A percentile compares a stretch with the other conserved stretches of the same genome.
These are phyloP conservation scores for Cathartes aura DNA, from an alignment of 2,113 vertebrate species.

Conservation along the genomic window DNA sequence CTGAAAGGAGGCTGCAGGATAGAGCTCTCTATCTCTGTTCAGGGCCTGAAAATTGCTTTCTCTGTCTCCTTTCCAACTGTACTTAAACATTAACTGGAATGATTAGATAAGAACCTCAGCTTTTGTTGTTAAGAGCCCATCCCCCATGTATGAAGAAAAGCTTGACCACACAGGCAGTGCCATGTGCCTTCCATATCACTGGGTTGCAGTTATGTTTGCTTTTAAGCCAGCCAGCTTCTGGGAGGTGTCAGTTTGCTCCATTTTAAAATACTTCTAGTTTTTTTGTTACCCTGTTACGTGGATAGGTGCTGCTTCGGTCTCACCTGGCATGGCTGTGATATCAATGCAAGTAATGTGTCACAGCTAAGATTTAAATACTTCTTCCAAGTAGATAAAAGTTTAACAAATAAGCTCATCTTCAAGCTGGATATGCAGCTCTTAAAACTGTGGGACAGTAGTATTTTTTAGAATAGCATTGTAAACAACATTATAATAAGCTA, in stretches of 20 bases:
- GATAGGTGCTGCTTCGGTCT: background rate
- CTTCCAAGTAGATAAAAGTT: background rate
- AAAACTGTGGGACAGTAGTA: background rate
- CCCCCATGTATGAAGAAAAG: background rate
- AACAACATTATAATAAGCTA: background rate
- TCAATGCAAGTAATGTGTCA: background rate
- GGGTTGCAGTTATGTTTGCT: background rate
- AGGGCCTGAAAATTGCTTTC: background rate
- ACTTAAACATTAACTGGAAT: conserved; percentile 13
- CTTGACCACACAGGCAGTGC: background rate
- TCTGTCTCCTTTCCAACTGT: background rate
- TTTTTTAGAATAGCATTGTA: background rate
- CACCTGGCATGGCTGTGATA: background rate
- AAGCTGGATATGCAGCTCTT: background rate
- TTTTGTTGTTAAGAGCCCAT: background rate
- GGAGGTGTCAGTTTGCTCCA: background rate
- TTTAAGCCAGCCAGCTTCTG: background rate
- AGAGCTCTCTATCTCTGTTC: background rate
- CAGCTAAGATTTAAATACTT: background rate
- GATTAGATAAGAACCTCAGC: background rate
- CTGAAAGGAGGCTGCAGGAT: background rate
- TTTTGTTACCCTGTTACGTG: background rate
- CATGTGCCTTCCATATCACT: background rate
- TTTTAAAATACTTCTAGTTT: background rate
- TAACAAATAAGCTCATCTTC: background rate